These are phyloP conservation scores for Scaptomyza cyrtandrae DNA, from an alignment of 2,888 invertebrate genomes.

Conservation along the genomic window DNA sequence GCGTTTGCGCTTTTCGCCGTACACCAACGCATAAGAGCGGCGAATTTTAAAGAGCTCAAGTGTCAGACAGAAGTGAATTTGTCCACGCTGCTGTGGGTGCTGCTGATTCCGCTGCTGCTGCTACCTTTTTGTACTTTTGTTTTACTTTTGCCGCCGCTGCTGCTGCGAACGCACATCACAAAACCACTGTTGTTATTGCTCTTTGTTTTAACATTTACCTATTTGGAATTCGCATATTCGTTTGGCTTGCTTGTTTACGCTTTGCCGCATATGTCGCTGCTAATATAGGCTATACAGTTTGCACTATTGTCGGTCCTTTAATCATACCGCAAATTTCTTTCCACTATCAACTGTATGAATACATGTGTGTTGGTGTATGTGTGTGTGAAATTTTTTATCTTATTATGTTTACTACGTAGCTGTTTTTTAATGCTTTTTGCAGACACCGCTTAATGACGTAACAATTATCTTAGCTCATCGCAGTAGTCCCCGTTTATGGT, in stretches of 20 bases:
- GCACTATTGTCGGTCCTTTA: not conserved
- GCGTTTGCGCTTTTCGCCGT: slow-evolving; percentile 60
- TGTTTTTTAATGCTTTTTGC: slow-evolving; percentile 50
- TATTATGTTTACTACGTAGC: slow-evolving; percentile 23
- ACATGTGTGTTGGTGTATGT: not conserved
- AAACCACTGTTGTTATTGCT: slow-evolving; percentile 27
- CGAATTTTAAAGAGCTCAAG: slow-evolving; percentile 5
- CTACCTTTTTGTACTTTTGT: slow-evolving; percentile 44
- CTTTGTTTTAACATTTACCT: slow-evolving; percentile 39
- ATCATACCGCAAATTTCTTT: slow-evolving; percentile 31
- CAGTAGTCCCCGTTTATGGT: slow-evolving; percentile 64
- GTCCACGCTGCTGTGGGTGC: slow-evolving; percentile 5
- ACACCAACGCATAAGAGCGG: slow-evolving; percentile 57
- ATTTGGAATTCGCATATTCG: slow-evolving; percentile 28
- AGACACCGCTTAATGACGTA: slow-evolving; percentile 75
- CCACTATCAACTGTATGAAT: slow-evolving; percentile 36
- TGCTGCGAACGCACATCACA: slow-evolving; percentile 33
- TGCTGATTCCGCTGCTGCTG: not conserved
- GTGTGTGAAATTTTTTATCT: slow-evolving; percentile 44
- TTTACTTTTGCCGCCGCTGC: slow-evolving; percentile 4
- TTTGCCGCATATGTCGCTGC: slow-evolving; percentile 75
- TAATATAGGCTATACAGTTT: slow-evolving; percentile 57
- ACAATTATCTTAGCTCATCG: slow-evolving; percentile 74
- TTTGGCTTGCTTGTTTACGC: slow-evolving; percentile 74
- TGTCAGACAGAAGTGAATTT: slow-evolving; percentile 25